phyloP scores from a whole-genome alignment of 1,140 invertebrate genomes.

The Halesus radiatus region DNA sequence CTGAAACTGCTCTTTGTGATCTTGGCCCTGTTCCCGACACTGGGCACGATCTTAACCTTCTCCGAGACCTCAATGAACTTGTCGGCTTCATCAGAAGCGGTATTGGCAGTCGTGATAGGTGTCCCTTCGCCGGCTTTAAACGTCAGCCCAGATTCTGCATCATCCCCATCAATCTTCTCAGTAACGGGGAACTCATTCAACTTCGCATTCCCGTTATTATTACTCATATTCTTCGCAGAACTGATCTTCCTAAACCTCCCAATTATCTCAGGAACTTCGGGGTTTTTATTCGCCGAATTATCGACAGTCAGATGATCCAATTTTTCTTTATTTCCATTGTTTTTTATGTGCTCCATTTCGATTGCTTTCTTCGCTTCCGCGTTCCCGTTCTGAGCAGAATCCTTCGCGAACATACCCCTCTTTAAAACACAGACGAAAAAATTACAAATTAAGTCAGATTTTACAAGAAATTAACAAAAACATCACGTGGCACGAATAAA shows the following conservation, averaged over 20 bases:
- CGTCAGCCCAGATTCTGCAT: slow-evolving; percentile 64
- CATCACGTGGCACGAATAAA: slow-evolving; percentile 17
- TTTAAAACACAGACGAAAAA: background rate
- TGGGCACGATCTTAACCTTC: slow-evolving; percentile 58
- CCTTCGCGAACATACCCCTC: slow-evolving; percentile 22
- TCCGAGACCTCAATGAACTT: slow-evolving; percentile 54
- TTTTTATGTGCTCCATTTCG: slow-evolving; percentile 41
- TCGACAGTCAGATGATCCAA: slow-evolving; percentile 23
- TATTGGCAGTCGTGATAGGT: slow-evolving; percentile 25
- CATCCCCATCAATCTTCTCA: slow-evolving; percentile 56
- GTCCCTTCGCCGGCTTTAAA: slow-evolving; percentile 61
- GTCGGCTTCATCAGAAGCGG: slow-evolving; percentile 60
- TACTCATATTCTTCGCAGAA: slow-evolving; percentile 70
- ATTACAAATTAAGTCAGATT: background rate
- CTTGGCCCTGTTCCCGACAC: slow-evolving; percentile 45
- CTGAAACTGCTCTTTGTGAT: slow-evolving; percentile 74
- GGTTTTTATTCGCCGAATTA: slow-evolving; percentile 15
- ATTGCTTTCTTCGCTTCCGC: slow-evolving; percentile 33
- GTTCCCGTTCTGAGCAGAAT: slow-evolving; percentile 3
- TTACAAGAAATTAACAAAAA: background rate
- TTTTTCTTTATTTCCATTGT: slow-evolving; percentile 14
- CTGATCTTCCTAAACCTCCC: slow-evolving; percentile 69
- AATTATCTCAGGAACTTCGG: slow-evolving; percentile 64
- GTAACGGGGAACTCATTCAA: slow-evolving; percentile 62
- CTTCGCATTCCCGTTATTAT: slow-evolving; percentile 67